Evolutionary conservation across 2,888 invertebrate genomes (phyloP), one percentile per base, ranked within the genome.

Genomic region (Clitarchus hookeri): DNA sequence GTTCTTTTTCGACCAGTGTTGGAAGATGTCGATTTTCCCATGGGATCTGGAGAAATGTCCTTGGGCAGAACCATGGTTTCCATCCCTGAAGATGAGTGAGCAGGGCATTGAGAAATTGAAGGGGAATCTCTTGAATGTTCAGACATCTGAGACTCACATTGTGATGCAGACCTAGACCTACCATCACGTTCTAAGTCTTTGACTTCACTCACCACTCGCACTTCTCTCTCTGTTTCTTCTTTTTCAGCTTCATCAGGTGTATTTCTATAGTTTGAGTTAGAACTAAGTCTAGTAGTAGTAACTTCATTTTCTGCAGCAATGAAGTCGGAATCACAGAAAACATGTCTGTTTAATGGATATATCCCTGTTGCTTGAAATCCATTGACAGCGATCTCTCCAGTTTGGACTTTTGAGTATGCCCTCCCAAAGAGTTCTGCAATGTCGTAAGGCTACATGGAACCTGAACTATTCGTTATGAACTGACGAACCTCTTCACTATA

Each of bases 311-410:
- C 65, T 65, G 65, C 65, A 65, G 65, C 65, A 65, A 65, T 65
- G 65, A 65, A 65, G 65, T 65, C 23, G 65, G n/a, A 1, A 65
- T 23, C 65, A 65, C 23, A 16, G 65, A 65, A 65, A 65, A 65
- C 65, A 65, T 65, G 8, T 65, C 19, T 65, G 65, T 65, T 65
- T 65, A 65, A 6, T 19, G 65, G 65, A 23, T n/a, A 65, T 65
- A 65, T 65, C 65, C 65, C 84, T 53, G n/a, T 84, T 84, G 48
- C 84, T 27, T 9, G 16, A 84, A 84, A 84, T 13, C 44, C 36
- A 65, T 25, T 84, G 84, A 84, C 82, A 82, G 82, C 27, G 44
- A 44, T 44, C 44, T 82, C n/a, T 19, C 65, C 65, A 65, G 65
- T 65, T 65, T 65, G 65, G 65, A 65, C 65, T n/a, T 65, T 65